Evolutionary conservation across 2,888 invertebrate genomes (phyloP), one percentile per base, ranked within the genome.

Genomic region (Byasa hedistus): DNA sequence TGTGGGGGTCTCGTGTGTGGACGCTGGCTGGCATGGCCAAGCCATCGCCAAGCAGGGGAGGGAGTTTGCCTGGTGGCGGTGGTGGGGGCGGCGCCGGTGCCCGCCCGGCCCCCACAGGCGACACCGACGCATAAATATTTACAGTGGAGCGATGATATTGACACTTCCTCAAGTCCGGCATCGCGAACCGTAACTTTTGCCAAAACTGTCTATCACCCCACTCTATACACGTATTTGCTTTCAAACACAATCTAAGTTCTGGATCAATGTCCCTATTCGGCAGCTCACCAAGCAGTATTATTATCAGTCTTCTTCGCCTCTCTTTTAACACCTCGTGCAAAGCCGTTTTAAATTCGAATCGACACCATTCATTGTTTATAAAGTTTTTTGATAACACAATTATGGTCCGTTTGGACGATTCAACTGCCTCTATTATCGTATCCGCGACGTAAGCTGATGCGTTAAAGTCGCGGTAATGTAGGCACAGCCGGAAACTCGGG

Each of bases 151-250:
- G 92, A 81, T 93, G 94, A 83, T 94, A 94, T 73, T 93, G 91
- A 85, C 94, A 93, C 87, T 93, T 92, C 83, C 94, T 92, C 74
- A 94, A 93, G 86, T 96, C 96, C 68, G 98, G 98, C 94, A 98
- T 95, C 65, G 97, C 96, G 81, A 97, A 97, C 81, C 96, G 95
- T 71, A 99, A 92, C 89, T 98, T 98, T 83, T 98, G 97, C 99
- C 99, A 99, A 92, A 99, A 99, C 82, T 97, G 95, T 83, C 96
- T 96, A 89, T 99, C 98, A 71, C 97, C 97, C 96, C 97, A 97
- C 85, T 97, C 96, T 81, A 99, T 95, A 85, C 97, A 96, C 76
- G 97, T 97, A 91, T 97, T 97, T 69, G 97, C 96, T 79, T 98
- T 96, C 79, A 98, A 93, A 87, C 97, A 97, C 82, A 97, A 94